Conservation (phyloP, 2,888 invertebrate genomes). For the Lasioglossum zephyrum region DNA sequence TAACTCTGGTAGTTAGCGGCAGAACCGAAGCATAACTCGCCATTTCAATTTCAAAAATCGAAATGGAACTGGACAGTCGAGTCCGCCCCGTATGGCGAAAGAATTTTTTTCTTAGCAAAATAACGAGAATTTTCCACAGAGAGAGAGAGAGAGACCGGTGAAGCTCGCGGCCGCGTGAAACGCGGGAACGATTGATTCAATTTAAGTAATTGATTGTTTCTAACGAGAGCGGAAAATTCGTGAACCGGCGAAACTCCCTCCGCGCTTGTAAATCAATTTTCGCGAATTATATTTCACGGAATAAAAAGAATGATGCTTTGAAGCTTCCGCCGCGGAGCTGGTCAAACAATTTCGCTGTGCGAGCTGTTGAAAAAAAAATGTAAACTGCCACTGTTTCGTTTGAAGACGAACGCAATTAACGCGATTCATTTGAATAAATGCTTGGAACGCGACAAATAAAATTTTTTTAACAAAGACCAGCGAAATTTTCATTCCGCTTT, state of each 20-base stretch:
- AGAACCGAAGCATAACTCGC: not conserved
- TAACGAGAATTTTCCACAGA: not conserved
- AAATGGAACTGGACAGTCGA: not conserved
- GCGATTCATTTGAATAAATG: slow-evolving; percentile 7
- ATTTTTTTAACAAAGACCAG: not conserved
- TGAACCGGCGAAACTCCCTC: not conserved
- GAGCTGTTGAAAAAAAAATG: not conserved
- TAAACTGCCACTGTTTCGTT: not conserved
- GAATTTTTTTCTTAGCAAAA: not conserved
- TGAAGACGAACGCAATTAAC: not conserved
- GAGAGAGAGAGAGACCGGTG: too few species aligned
- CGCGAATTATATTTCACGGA: not conserved
- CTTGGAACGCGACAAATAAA: not conserved
- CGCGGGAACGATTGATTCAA: slow-evolving; percentile 8
- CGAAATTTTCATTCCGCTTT: not conserved
- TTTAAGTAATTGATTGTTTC: slow-evolving; percentile 9
- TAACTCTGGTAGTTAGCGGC: not conserved
- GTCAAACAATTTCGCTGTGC: not conserved
- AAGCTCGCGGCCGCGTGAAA: not conserved
- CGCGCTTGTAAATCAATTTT: slow-evolving; percentile 6
- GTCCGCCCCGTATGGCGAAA: too few species aligned
- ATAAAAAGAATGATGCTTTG: not conserved
- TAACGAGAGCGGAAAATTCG: not conserved
- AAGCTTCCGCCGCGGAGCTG: not conserved
- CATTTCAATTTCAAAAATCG: not conserved